phyloP scores from a whole-genome alignment of 1,140 invertebrate species.

The Hyphantria cunea region DNA sequence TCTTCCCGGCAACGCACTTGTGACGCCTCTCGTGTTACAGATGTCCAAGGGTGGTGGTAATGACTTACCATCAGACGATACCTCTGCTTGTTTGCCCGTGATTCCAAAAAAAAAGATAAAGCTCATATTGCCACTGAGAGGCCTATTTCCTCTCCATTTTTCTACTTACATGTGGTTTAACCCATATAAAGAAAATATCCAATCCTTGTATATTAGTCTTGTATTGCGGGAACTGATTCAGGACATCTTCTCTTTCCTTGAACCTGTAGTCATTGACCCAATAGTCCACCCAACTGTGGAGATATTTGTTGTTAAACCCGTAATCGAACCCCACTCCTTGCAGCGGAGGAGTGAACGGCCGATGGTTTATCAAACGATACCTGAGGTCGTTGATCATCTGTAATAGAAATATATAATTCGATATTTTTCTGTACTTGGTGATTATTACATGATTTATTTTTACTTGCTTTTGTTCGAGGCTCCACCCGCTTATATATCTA shows the following conservation, averaged over 20 bases:
- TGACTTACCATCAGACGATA: no score
- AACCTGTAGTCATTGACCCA: slow-evolving; percentile 89
- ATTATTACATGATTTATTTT: no score
- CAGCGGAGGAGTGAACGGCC: slow-evolving; percentile 82
- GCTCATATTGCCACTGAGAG: no score
- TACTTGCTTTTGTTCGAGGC: no score
- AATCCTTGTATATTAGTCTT: slow-evolving; percentile 87
- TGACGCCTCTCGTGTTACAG: no score
- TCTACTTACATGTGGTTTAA: slow-evolving; percentile 69
- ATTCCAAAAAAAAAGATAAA: no score
- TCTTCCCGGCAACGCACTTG: no score
- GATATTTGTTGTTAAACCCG: slow-evolving; percentile 87
- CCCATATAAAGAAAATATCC: slow-evolving; percentile 88
- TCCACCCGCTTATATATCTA: no score
- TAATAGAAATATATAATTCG: neutral
- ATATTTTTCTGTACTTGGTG: no score
- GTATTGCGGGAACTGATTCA: slow-evolving; percentile 89
- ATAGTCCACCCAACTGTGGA: slow-evolving; percentile 85
- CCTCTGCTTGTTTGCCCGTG: no score
- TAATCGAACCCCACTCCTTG: slow-evolving; percentile 88
- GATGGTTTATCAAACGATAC: slow-evolving; percentile 81
- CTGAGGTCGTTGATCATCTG: slow-evolving; percentile 85
- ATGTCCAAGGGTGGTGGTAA: no score
- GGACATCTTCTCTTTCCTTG: slow-evolving; percentile 82
- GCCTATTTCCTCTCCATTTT: no score